Evolutionary conservation across 2,113 vertebrate genomes (phyloP), one percentile per base, ranked within the genome.

Genomic region (Rynchops niger): DNA sequence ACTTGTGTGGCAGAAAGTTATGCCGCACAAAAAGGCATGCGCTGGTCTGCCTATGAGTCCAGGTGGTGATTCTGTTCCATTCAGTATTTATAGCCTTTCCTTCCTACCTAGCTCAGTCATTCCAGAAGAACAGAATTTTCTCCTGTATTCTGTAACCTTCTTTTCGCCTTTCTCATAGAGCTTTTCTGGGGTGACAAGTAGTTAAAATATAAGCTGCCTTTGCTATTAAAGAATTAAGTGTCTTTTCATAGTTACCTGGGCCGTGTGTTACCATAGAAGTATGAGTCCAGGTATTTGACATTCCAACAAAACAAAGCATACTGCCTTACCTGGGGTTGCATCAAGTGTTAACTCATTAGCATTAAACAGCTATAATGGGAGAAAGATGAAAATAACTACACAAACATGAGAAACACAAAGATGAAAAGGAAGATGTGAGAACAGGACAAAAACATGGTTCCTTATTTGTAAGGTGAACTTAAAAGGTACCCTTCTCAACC

Each of bases 361-460:
- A 65, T 88, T 81, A 78, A 89, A 82, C 59, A 86, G 34, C 71
- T 86, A 34, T 87, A 87, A 84, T 85, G 66, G 43, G 52, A 82
- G 40, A 52, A 73, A 84, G 94, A 87, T 91, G 69, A 91, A 96
- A 96, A 91, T 72, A 92, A 92, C 77, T 71, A 40, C 53, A 91
- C 86, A 95, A 97, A 91, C 73, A 87, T 5, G 78, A 89, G 34
- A 29, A 97, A 40, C 26, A 85, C 84, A 86, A 86, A 88, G 71
- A 93, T 95, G 45, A 95, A 93, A 88, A 67, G 69, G 40, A 90
- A 88, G 66, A 88, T 88, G 77, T 91, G 79, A 88, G 70, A 93
- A 65, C 11, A 30, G 87, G 62, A 86, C 17, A 66, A 91, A 96
- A 95, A 18, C 50, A 63, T 13, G 52, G 20, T 38, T 90, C n/a